A percentile compares a stretch with the other conserved stretches of the same genome.
Evolutionary conservation across 1,140 invertebrate genomes (phyloP).

Genomic region (Drosophila insularis): DNA sequence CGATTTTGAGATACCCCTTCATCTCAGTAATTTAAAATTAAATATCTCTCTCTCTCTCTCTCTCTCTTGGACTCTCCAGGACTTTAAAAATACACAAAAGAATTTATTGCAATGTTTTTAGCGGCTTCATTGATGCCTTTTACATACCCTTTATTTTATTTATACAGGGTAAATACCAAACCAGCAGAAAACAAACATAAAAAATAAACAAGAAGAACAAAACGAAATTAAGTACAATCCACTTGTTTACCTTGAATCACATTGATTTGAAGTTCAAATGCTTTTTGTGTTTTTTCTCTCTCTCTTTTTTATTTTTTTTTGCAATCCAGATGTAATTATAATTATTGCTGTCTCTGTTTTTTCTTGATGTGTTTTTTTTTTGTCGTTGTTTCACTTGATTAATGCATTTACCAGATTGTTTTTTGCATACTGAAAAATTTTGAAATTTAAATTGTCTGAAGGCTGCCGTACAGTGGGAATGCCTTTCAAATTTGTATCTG

Average conservation of each 20-base stretch:
- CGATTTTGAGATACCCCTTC: neutral
- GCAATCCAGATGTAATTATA: conserved; percentile 24
- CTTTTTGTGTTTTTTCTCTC: neutral
- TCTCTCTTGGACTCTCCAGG: no score
- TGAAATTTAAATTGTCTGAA: conserved; percentile 14
- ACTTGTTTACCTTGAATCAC: conserved; percentile 30
- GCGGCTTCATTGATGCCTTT: no score
- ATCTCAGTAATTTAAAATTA: no score
- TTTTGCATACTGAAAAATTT: conserved; percentile 1
- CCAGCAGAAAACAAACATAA: neutral
- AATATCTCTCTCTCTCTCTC: no score
- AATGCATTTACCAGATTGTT: conserved; percentile 14
- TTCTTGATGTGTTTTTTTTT: conserved; percentile 5
- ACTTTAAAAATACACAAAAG: no score
- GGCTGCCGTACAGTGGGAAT: neutral
- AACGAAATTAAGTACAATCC: conserved; percentile 3
- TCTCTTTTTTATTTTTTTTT: neutral
- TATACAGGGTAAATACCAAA: neutral
- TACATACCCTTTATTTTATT: no score
- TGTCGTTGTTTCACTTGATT: conserved; percentile 8
- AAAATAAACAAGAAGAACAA: neutral
- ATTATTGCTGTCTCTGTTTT: conserved; percentile 13
- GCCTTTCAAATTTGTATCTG: neutral
- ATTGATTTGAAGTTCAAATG: conserved; percentile 30
- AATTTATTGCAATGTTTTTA: no score